Conservation (phyloP, 1,140 invertebrate genomes). For the Drosophila ogumai region DNA sequence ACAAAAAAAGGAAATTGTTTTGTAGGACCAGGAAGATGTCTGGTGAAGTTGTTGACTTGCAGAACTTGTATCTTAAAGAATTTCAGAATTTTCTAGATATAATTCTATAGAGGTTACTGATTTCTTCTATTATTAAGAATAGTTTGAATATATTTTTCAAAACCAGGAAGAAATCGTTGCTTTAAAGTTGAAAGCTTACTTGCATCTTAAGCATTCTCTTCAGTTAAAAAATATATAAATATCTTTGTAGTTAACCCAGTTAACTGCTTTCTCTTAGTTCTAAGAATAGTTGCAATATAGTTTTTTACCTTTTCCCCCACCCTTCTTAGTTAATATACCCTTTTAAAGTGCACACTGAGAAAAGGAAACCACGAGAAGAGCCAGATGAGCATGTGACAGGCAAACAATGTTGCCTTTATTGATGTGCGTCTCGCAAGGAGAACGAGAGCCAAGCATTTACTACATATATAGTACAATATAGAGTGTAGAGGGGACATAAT, state of each 20-base stretch:
- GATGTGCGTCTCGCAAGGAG: slow-evolving; percentile 38
- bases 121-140: too few species aligned
- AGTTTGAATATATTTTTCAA: too few species aligned
- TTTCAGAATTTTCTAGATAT: too few species aligned
- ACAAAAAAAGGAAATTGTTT: not conserved
- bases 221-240: not conserved
- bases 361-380: slow-evolving; percentile 26
- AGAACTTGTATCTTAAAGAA: not conserved
- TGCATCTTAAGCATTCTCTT: not conserved
- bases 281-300: not conserved
- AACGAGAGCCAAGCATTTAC: not conserved
- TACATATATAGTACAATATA: too few species aligned
- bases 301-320: too few species aligned
- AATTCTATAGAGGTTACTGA: too few species aligned
- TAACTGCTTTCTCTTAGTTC: not conserved
- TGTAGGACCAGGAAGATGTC: not conserved
- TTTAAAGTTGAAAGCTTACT: not conserved
- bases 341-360: not conserved
- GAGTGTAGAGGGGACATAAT: slow-evolving; percentile 30
- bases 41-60: not conserved
- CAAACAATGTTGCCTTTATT: slow-evolving; percentile 66
- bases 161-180: not conserved
- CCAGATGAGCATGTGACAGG: slow-evolving; percentile 61
- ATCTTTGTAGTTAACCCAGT: not conserved
- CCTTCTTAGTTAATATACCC: slow-evolving; percentile 25